Base-by-base conservation (phyloP, 2,888 invertebrate species). In the Platycheirus albimanus region DNA sequence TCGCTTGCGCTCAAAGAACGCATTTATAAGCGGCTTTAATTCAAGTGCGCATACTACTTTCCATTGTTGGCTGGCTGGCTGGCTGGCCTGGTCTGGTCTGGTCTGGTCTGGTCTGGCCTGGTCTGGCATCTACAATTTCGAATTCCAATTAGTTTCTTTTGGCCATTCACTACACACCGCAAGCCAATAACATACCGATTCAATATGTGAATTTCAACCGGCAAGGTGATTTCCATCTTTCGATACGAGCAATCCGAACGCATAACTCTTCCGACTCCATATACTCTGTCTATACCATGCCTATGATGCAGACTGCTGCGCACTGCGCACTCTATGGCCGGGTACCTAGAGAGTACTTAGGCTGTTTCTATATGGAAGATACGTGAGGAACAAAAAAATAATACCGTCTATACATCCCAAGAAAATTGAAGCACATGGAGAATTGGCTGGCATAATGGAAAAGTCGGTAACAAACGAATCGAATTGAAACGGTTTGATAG, bases 111-210 rank as follows among this genome's bases (percentile, higher is more conserved):
- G n/a, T n/a, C n/a, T n/a, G n/a, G n/a, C n/a, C n/a, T n/a, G n/a
- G n/a, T n/a, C n/a, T n/a, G 51, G 56, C 13, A 58, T 56, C 67
- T 45, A 70, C 43, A 24, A 8, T 28, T 71, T 45, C 67, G 72
- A 83, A 77, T 83, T 77, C 83, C 83, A 83, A 83, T 83, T 83
- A 83, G 78, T 83, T 83, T 69, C 69, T 72, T 72, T 76, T 63
- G 72, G 77, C 77, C 76, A 71, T 76, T 67, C 52, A 38, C 64
- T 61, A 20, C 33, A 64, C 54, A 51, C 63, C 56, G 43, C 47
- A 33, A 58, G 67, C 58, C 51, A 66, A 76, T 47, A 79, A 74
- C 30, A 66, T 17, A 8, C 70, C 30, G 51, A 80, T 43, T 69
- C 36, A 75, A 70, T n/a, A n/a, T 66, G 67, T 49, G 76, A 56